Evolutionary conservation across 1,140 invertebrate genomes (phyloP).

Genomic region (Chironomus striatipennis): DNA sequence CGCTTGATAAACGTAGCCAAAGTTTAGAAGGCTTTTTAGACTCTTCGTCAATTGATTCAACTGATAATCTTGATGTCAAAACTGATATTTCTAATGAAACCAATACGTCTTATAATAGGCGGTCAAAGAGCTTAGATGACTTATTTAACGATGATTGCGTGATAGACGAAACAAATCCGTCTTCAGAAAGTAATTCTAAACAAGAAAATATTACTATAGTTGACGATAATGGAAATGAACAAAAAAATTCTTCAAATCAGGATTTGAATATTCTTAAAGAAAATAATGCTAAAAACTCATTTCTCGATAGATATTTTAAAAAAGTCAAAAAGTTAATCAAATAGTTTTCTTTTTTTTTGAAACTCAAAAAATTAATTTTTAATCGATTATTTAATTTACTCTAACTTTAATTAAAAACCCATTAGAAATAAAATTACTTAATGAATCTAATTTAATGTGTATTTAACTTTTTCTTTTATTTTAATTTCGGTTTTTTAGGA

Average conservation of each 20-base stretch:
- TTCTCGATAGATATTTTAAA: conserved; percentile 61
- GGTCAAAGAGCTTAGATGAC: conserved; percentile 60
- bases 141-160: conserved; percentile 41
- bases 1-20: conserved; percentile 36
- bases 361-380: no score
- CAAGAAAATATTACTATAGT: conserved; percentile 34
- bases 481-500: no score
- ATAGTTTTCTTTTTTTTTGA: no score
- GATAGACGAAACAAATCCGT: conserved; percentile 29
- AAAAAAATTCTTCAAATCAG: conserved; percentile 30
- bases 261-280: conserved; percentile 33
- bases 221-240: conserved; percentile 28
- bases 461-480: no score
- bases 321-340: conserved; percentile 59
- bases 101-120: conserved; percentile 32
- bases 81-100: not conserved
- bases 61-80: not conserved
- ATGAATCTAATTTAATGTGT: no score
- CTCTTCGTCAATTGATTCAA: not conserved
- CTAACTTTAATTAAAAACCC: no score
- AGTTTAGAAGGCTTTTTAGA: conserved; percentile 39
- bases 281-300: conserved; percentile 47
- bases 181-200: conserved; percentile 32
- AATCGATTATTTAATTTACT: no score
- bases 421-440: no score